Percentiles rank a stretch among this genome's conserved stretches.
These are phyloP conservation scores for Stictonetta naevosa DNA, from an alignment of 2,113 vertebrate genomes.

Conservation along the genomic window DNA sequence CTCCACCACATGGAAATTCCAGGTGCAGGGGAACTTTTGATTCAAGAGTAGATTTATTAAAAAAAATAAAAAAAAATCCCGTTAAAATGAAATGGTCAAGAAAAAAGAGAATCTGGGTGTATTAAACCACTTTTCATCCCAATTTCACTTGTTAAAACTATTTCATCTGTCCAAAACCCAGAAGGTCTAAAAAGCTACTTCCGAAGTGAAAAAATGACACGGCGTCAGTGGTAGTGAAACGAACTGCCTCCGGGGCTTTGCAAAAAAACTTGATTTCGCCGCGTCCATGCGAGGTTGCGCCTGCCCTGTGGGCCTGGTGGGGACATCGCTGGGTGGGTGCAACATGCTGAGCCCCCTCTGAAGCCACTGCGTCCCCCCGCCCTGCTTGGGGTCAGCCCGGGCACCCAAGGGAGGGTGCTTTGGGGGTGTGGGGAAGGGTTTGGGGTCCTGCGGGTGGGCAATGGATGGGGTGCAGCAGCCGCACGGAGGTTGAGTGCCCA, in stretches of 20 bases:
- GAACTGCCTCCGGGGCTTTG: fast-evolving
- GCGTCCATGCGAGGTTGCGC: not conserved
- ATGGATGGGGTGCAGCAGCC: not conserved
- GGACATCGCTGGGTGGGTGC: too few relatives aligned
- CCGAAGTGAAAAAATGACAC: not conserved
- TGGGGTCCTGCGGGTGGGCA: not conserved
- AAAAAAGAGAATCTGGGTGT: not conserved
- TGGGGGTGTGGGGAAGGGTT: not conserved
- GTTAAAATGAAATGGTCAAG: not conserved
- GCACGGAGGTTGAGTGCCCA: not conserved
- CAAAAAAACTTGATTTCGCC: not conserved
- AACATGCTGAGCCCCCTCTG: not conserved
- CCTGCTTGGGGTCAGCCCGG: not conserved
- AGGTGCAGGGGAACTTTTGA: not conserved
- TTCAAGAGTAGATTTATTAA: not conserved
- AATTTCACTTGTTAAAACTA: not conserved
- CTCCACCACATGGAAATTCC: not conserved
- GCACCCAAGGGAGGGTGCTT: too few relatives aligned
- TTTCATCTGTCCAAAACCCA: not conserved
- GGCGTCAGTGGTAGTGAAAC: not conserved
- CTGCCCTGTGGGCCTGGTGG: too few relatives aligned
- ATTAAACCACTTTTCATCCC: not conserved
- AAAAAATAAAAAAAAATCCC: not conserved
- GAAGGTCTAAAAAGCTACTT: not conserved
- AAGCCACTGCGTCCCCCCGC: fast-evolving